These are phyloP conservation scores for Lasioglossum pauxillum DNA, from an alignment of 2,888 invertebrate genomes.

Conservation along the genomic window DNA sequence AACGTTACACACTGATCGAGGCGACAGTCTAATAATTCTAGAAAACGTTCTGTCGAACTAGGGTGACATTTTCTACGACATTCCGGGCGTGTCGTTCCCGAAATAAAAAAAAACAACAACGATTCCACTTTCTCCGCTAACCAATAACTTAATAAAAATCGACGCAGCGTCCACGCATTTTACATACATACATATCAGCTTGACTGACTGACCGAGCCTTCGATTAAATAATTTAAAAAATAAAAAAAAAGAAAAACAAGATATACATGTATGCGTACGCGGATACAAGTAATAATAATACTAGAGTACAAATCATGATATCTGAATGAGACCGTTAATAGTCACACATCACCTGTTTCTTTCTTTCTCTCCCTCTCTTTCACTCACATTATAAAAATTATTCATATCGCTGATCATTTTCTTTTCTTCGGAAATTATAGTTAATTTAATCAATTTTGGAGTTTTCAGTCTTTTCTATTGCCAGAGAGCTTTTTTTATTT, in stretches of 20 bases:
- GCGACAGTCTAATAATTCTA: neutral
- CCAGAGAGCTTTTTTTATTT: constrained; percentile 42
- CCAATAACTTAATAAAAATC: constrained; percentile 48
- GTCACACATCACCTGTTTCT: constrained; percentile 21
- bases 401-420: neutral
- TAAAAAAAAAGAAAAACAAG: constrained; percentile 51
- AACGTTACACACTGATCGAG: neutral
- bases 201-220: constrained; percentile 55
- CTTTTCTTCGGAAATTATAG: neutral
- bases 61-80: constrained; percentile 19
- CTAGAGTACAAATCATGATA: constrained; percentile 71
- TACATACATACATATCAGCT: constrained; percentile 44
- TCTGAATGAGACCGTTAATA: constrained; percentile 62
- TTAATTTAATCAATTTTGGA: neutral
- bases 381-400: neutral
- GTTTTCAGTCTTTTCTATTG: constrained; percentile 9
- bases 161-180: constrained; percentile 27
- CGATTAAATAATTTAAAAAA: constrained; percentile 75
- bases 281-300: constrained; percentile 70
- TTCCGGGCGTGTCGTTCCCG: neutral
- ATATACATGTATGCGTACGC: constrained; percentile 47
- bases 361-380: neutral
- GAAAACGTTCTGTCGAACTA: constrained; percentile 3
- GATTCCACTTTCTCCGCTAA: constrained; percentile 22
- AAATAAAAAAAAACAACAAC: neutral